Base-by-base conservation (phyloP, 2,113 vertebrate genomes). In the Myrmophylax atrothorax region DNA sequence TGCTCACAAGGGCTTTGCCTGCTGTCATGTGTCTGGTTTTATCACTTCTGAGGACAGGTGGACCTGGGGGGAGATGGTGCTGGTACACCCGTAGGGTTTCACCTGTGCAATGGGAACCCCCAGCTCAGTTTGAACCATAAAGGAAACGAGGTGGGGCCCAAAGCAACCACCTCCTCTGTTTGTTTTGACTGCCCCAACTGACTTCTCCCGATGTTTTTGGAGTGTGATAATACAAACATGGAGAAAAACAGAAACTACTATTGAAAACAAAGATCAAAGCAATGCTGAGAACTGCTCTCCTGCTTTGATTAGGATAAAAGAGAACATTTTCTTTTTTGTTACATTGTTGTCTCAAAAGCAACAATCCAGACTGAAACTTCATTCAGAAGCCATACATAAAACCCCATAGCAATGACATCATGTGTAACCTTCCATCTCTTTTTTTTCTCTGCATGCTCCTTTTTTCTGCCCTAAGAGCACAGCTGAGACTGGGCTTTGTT, bases 271-370 rank as follows among this genome's bases (percentile, higher is more conserved):
- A 91, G 70, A 91, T 94, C 11, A 94, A 96, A 96, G 87, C 81
- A 58, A 7, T 12, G n/a, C 52, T 77, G 47, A 75, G 62, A 67
- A 26, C 24, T 40, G 44, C 82, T 52, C n/a, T 91, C 53, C 82
- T 85, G 72, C 90, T 95, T 93, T 91, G 70, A 85, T 93, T 64
- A 31, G 28, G 82, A 85, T 91, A 78, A 93, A 91, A 95, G 94
- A 62, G 35, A 90, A 87, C 2, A 3, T 60, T 64, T 16, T 74
- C 52, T 59, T 16, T 60, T 40, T 63, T 72, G 44, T 62, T 66
- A 40, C 49, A 3, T 19, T 68, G 44, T 69, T 90, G 49, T 64
- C 82, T 90, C 62, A 95, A 93, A 60, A 44, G 40, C 35, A 72
- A 7, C 63, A 47, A 56, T 82, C 49, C 74, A 60, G 58, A 69